Evolutionary conservation across 64 coral and sea anemone genomes (phyloP).

Genomic region (Stylophora pistillata): DNA sequence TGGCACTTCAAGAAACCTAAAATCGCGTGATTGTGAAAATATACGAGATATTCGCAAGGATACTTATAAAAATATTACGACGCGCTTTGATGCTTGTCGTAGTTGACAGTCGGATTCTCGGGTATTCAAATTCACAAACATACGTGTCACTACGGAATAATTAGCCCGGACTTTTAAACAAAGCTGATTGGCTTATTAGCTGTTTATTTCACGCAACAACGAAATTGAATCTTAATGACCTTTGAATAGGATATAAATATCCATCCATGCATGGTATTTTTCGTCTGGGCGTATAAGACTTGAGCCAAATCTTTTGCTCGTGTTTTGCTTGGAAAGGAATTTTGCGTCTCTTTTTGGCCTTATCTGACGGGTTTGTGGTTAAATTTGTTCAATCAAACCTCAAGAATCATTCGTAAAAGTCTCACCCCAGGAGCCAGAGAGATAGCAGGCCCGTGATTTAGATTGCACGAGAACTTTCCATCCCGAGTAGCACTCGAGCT

Average conservation of each 20-base stretch:
- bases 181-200: slow-evolving; percentile 21
- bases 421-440: background rate
- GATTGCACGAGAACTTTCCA: slow-evolving; percentile 6
- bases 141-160: background rate
- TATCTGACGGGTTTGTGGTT: background rate
- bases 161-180: background rate
- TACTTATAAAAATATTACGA: too few relatives aligned
- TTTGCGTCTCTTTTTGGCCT: background rate
- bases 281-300: background rate
- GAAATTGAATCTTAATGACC: background rate
- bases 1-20: too few relatives aligned
- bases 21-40: too few relatives aligned
- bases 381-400: background rate
- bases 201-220: slow-evolving; percentile 30
- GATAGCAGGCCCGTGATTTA: background rate
- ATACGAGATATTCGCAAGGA: too few relatives aligned
- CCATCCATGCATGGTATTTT: background rate
- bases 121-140: too few relatives aligned
- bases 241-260: background rate
- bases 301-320: background rate
- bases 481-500: background rate
- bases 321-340: background rate
- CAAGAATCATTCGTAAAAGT: background rate
- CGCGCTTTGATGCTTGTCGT: too few relatives aligned
- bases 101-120: too few relatives aligned